Conservation (phyloP, 1,140 invertebrate genomes). For the fruit fly (Drosophila melanogaster) region Release_6_plus_ISO1_MT NT_033777.3:5476501-5477000, state of each 20-base stretch:
- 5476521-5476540: constrained; percentile 65
- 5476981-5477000: constrained; percentile 16
- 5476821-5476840: constrained; percentile 46
- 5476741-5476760: constrained; percentile 44
- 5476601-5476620: constrained; percentile 48
- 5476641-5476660: constrained; percentile 76
- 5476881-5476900: constrained; percentile 5
- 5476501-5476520: not conserved
- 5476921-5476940: constrained; percentile 2
- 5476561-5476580: constrained; percentile 84
- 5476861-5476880: constrained; percentile 9
- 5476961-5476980: constrained; percentile 6
- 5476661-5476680: constrained; percentile 70
- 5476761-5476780: constrained; percentile 10
- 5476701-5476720: constrained; percentile 65
- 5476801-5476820: constrained; percentile 57
- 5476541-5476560: constrained; percentile 86
- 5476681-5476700: constrained; percentile 81
- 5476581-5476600: constrained; percentile 75
- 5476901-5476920: not conserved
- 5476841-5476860: not conserved
- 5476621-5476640: constrained; percentile 69
- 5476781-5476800: constrained; percentile 64
- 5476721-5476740: constrained; percentile 74
- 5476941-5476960: constrained; percentile 24